Evolutionary conservation across 2,888 invertebrate genomes (phyloP), one percentile per base, ranked within the genome.

Genomic region (Alloplasta piceator): DNA sequence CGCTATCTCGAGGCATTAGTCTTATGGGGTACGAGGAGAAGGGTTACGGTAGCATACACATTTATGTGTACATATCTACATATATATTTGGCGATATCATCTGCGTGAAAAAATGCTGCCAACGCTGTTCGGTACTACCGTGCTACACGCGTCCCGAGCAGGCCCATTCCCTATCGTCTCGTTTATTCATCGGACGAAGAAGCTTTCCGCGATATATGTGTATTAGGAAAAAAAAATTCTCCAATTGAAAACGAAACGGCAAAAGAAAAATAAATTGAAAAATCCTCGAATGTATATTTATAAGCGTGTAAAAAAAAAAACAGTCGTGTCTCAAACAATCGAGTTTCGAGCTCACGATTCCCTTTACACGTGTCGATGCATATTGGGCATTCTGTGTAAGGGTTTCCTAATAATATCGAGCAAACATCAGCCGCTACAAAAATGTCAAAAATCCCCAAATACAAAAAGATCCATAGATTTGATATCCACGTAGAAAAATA

Each of bases 1-100:
- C 86, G 86, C 85, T 87, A 90, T 90, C 90, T 87, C 86, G 85
- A 71, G 83, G 86, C 90, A 90, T 90, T 90, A 89, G 90, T 90
- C 90, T 90, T 87, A 87, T 85, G 83, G 26, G 56, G 48, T 67
- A 83, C 83, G 55, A 64, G 68, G 63, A 67, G 64, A n/a, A 36
- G 43, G 60, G 56, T 60, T 10, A 48, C 12, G 26, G n/a, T 10
- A n/a, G 14, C 41, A 39, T 7, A 70, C 46, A 10, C 5, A 55
- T 52, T 36, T 56, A 60, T 58, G 38, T 12, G 38, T 38, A 48
- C 43, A 58, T 52, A 43, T 55, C 41, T 36, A 55, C 50, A 50
- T 26, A 36, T 43, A 16, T 63, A 36, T 9, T 26, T 39, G 83
- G 86, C 87, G 90, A 90, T 90, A 90, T 89, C 88, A 89, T 90